Evolutionary conservation across 2,888 invertebrate genomes (phyloP).

Genomic region (Cataglyphis livida): DNA sequence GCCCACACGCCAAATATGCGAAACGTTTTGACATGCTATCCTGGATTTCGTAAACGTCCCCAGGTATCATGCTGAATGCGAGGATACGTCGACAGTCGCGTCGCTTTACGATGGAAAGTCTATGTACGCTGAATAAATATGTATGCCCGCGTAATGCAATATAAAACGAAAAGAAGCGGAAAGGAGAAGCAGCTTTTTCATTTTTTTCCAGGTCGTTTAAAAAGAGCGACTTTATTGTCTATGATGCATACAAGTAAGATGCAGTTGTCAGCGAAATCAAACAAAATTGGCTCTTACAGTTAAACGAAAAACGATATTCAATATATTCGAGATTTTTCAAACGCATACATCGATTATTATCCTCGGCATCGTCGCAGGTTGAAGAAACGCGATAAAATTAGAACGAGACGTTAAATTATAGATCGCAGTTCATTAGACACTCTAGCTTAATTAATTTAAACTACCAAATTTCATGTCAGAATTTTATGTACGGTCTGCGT

Average conservation of each 20-base stretch:
- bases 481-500: not conserved
- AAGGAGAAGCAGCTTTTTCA: slow-evolving; percentile 53
- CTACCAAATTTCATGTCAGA: not conserved
- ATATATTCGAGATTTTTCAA: not conserved
- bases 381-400: not conserved
- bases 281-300: slow-evolving; percentile 31
- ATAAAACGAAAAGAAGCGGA: slow-evolving; percentile 63
- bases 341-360: not conserved
- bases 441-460: slow-evolving; percentile 1
- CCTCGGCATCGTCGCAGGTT: not conserved
- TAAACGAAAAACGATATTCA: slow-evolving; percentile 47
- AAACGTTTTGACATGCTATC: slow-evolving; percentile 60
- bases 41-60: slow-evolving; percentile 71
- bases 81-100: slow-evolving; percentile 68
- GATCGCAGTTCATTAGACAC: not conserved
- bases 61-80: slow-evolving; percentile 65
- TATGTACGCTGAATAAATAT: slow-evolving; percentile 77
- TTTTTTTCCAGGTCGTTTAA: slow-evolving; percentile 46
- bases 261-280: slow-evolving; percentile 6
- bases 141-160: slow-evolving; percentile 72
- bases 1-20: slow-evolving; percentile 60
- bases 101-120: slow-evolving; percentile 70
- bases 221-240: slow-evolving; percentile 47
- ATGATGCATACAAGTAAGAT: slow-evolving; percentile 17
- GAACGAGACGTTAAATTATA: slow-evolving; percentile 28